A percentile compares a stretch with the other conserved stretches of the same genome.
Evolutionary conservation across 2,888 invertebrate genomes (phyloP).

Genomic region (Priapulus caudatus): DNA sequence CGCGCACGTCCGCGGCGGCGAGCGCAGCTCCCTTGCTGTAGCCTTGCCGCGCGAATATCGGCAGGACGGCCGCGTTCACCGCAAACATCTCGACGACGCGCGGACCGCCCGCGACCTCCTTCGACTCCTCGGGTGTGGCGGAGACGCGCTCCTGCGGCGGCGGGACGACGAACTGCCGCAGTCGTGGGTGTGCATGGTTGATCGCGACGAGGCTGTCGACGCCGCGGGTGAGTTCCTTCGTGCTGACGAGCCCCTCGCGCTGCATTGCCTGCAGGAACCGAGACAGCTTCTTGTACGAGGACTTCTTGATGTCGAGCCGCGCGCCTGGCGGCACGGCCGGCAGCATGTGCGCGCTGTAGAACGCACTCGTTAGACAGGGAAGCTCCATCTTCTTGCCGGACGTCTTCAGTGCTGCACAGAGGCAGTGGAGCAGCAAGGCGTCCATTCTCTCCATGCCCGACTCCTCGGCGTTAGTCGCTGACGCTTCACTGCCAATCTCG

Average conservation of each 20-base stretch:
- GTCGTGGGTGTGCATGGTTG: slow-evolving; percentile 39
- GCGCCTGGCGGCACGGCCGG: slow-evolving; percentile 52
- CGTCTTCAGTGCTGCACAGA: slow-evolving; percentile 63
- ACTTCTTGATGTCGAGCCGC: slow-evolving; percentile 70
- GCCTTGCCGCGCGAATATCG: slow-evolving; percentile 50
- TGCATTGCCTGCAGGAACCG: slow-evolving; percentile 69
- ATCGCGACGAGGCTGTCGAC: slow-evolving; percentile 62
- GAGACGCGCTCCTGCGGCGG: background rate
- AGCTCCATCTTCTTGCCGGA: slow-evolving; percentile 55
- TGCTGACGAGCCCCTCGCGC: slow-evolving; percentile 44
- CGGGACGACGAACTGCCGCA: slow-evolving; percentile 19
- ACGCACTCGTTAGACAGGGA: slow-evolving; percentile 66
- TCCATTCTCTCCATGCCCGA: slow-evolving; percentile 48
- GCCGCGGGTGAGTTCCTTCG: slow-evolving; percentile 52
- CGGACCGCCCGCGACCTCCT: slow-evolving; percentile 32
- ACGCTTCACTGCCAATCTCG: too few species aligned
- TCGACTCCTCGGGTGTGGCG: slow-evolving; percentile 7
- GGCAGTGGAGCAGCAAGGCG: slow-evolving; percentile 56
- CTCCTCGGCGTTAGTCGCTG: background rate
- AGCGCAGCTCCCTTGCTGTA: slow-evolving; percentile 51
- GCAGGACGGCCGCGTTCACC: slow-evolving; percentile 53
- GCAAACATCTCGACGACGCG: slow-evolving; percentile 53
- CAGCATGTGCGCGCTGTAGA: slow-evolving; percentile 59
- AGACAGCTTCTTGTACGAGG: slow-evolving; percentile 73
- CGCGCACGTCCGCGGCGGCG: slow-evolving; percentile 51